These are phyloP conservation scores for Sphecodes monilicornis DNA, from an alignment of 2,888 invertebrate genomes.

Conservation along the genomic window DNA sequence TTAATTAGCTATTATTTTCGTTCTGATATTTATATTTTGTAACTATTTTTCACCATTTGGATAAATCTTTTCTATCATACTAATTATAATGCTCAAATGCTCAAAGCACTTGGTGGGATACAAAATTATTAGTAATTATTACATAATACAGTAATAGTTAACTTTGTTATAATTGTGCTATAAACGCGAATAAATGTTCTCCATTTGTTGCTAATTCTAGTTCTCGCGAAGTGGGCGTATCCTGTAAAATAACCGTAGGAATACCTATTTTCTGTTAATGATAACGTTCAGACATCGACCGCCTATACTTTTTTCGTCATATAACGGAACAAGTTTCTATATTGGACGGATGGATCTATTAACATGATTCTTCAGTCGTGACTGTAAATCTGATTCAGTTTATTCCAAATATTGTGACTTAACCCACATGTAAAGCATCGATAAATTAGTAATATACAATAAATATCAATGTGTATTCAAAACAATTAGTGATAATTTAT, in stretches of 20 bases:
- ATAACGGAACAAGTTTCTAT: conserved; percentile 56
- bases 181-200: neutral
- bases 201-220: neutral
- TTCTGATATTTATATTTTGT: neutral
- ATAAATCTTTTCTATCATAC: neutral
- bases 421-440: neutral
- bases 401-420: neutral
- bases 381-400: conserved; percentile 4
- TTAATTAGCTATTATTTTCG: neutral
- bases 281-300: conserved; percentile 41
- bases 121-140: neutral
- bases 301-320: conserved; percentile 42
- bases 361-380: conserved; percentile 40
- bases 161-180: neutral
- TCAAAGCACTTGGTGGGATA: neutral
- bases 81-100: neutral
- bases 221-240: neutral
- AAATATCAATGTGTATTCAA: neutral
- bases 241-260: conserved; percentile 1
- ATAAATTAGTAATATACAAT: neutral
- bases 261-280: conserved; percentile 34
- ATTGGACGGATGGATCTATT: conserved; percentile 35
- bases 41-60: neutral
- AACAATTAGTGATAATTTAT: neutral
- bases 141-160: neutral